Conservation (phyloP, 2,797 vertebrate genomes). For the Poecilia picta region DNA sequence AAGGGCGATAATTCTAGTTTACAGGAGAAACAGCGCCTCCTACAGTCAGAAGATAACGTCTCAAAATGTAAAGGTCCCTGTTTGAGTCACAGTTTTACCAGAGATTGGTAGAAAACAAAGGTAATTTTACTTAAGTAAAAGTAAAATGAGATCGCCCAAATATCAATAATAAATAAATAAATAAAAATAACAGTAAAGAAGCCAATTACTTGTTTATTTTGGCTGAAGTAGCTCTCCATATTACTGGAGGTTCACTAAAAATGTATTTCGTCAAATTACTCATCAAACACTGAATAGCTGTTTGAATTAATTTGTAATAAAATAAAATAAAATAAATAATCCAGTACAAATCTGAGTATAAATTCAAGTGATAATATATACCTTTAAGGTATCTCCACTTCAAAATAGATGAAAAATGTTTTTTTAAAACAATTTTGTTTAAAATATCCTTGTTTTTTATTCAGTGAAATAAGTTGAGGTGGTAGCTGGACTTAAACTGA, state of each 20-base stretch:
- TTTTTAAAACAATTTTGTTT: background rate
- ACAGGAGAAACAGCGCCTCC: background rate
- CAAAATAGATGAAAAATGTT: background rate
- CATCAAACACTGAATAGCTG: no score
- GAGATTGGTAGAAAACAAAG: background rate
- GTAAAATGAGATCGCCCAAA: background rate
- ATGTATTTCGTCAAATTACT: background rate
- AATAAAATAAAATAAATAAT: no score
- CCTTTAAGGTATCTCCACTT: background rate
- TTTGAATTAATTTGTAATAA: no score
- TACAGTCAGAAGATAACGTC: background rate
- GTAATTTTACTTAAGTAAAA: background rate
- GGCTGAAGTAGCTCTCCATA: no score
- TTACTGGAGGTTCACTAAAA: background rate
- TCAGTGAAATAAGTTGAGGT: background rate
- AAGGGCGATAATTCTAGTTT: background rate
- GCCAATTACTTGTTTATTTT: no score
- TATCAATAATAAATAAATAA: background rate
- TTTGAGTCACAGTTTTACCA: background rate
- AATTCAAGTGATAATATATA: background rate
- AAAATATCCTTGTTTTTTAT: background rate
- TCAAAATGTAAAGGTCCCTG: background rate
- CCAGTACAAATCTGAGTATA: no score
- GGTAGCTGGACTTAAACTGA: background rate
- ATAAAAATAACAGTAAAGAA: no score